These are phyloP conservation scores for Liolophura sinensis DNA, from an alignment of 1,140 invertebrate genomes.

Conservation along the genomic window DNA sequence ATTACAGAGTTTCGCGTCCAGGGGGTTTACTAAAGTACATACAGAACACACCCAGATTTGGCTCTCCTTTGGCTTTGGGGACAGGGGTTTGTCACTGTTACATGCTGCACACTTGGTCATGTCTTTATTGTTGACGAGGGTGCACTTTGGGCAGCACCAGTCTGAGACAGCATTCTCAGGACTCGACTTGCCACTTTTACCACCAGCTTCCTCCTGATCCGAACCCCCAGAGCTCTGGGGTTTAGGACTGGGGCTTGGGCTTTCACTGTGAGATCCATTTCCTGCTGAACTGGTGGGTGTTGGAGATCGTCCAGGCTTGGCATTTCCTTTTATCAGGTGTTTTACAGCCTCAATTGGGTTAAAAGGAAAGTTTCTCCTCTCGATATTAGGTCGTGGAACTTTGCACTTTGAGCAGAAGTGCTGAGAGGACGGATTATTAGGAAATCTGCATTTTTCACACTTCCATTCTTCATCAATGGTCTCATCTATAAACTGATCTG, in stretches of 20 bases:
- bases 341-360: too few relatives aligned
- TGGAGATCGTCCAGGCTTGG: too few relatives aligned
- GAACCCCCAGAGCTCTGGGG: too few relatives aligned
- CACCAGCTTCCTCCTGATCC: not conserved
- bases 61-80: conserved; percentile 12
- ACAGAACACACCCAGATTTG: conserved; percentile 75
- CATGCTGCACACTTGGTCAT: conserved; percentile 78
- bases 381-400: not conserved
- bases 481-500: too few relatives aligned
- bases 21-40: conserved; percentile 54
- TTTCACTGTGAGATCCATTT: too few relatives aligned
- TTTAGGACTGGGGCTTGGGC: too few relatives aligned
- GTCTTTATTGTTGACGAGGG: conserved; percentile 83
- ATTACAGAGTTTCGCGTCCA: conserved; percentile 3
- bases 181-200: conserved; percentile 67
- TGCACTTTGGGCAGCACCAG: conserved; percentile 84
- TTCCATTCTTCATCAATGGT: conserved; percentile 30
- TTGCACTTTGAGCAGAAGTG: conserved; percentile 22
- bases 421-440: conserved; percentile 34
- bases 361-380: too few relatives aligned
- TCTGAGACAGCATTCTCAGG: conserved; percentile 87
- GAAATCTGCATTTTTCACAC: conserved; percentile 38
- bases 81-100: conserved; percentile 56
- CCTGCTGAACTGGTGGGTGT: too few relatives aligned
- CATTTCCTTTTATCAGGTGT: too few relatives aligned